phyloP scores from a whole-genome alignment of 2,797 vertebrate genomes.

The Sebastiscus tertius region DNA sequence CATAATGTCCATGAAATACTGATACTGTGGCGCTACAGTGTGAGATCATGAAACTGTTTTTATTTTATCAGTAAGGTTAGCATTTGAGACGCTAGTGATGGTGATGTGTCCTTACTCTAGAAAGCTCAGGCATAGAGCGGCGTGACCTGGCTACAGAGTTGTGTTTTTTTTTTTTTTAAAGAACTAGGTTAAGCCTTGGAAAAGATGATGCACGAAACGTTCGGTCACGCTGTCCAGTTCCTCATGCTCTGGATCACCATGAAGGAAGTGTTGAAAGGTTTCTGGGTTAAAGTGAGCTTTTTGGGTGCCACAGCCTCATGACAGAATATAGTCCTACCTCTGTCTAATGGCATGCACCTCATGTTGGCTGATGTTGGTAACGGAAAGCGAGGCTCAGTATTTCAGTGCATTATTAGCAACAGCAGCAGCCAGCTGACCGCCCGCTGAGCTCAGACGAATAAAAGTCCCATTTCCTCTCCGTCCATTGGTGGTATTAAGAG shows the following conservation, averaged over 20 bases:
- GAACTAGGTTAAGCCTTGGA: constrained; percentile 33
- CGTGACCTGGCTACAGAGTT: constrained; percentile 4
- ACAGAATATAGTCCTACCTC: constrained; percentile 14
- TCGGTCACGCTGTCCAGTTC: constrained; percentile 27
- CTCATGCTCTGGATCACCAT: not conserved
- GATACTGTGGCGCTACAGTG: not conserved
- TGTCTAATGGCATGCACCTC: constrained; percentile 24
- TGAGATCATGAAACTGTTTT: not conserved
- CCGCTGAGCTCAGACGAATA: constrained; percentile 61
- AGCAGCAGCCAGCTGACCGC: constrained; percentile 30
- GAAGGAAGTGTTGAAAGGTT: constrained; percentile 28
- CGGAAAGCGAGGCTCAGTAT: constrained; percentile 7
- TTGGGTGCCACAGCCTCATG: not conserved
- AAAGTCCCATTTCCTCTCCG: constrained; percentile 72
- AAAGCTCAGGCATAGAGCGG: not conserved
- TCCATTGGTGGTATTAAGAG: constrained; percentile 59
- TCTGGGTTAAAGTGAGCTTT: constrained; percentile 6
- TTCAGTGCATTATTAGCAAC: constrained; percentile 52
- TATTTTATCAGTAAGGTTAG: not conserved
- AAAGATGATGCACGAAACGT: constrained; percentile 38
- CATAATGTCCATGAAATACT: not conserved
- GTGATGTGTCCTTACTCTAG: constrained; percentile 1
- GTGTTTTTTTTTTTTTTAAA: constrained; percentile 6
- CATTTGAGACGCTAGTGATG: constrained; percentile 2
- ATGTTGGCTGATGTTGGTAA: constrained; percentile 29